Evolutionary conservation across 1,140 invertebrate species (phyloP).

Genomic region (Ceratosolen solmsi): DNA sequence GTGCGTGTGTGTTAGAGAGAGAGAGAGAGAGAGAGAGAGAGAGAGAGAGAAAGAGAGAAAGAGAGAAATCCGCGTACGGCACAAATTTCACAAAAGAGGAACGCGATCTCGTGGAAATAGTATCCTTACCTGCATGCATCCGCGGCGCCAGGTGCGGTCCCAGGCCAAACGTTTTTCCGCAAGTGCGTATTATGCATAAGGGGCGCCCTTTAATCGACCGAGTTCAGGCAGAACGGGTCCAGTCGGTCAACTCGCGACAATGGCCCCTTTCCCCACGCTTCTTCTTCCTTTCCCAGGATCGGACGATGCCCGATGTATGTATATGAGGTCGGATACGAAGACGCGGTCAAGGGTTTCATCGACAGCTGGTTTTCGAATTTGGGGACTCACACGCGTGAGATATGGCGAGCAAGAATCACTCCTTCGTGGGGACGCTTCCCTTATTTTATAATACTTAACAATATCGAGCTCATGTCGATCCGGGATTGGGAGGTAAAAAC

Average conservation of each 20-base stretch:
- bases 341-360: conserved; percentile 27
- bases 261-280: conserved; percentile 15
- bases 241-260: conserved; percentile 14
- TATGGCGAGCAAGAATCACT: not conserved
- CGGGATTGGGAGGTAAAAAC: not conserved
- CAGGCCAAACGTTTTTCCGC: conserved; percentile 15
- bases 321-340: not conserved
- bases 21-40: not conserved
- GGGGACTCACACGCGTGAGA: not conserved
- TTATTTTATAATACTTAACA: not conserved
- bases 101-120: not conserved
- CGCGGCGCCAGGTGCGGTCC: conserved; percentile 22
- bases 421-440: not conserved
- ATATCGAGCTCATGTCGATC: not conserved
- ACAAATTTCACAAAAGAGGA: conserved; percentile 28
- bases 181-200: not conserved
- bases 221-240: not conserved
- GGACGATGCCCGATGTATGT: not conserved
- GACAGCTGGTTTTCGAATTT: conserved; percentile 15
- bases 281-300: conserved; percentile 19
- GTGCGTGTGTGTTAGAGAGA: too few species aligned
- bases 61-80: not conserved
- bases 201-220: not conserved
- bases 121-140: conserved; percentile 21
- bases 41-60: not conserved